Base-by-base conservation (phyloP, 1,140 invertebrate species). In the Homarus americanus region DNA sequence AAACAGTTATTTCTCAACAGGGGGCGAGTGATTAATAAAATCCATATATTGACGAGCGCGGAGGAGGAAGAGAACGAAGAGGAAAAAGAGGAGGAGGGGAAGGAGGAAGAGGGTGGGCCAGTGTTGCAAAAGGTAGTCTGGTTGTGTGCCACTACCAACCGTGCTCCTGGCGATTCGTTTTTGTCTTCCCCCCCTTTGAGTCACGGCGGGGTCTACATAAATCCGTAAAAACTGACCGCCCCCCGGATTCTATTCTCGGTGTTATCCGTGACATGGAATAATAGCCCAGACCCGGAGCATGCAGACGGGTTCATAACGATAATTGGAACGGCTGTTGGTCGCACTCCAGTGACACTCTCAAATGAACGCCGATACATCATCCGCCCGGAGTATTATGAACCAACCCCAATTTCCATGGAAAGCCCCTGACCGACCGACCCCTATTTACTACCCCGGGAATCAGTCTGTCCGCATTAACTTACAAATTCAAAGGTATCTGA, bases 1-100 rank as follows among this genome's bases (percentile, higher is more conserved):
- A 86, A 72, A 85, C 36, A 85, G 32, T 76, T 36, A 44, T 41
- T 58, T 49, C 40, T 73, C 53, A 32, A 34, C 58, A 66, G 66
- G 72, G 40, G 69, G 66, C 4, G 72, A 75, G 83, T 80, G 58
- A 87, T 80, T 87, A 82, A 88, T 80, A 72, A 66, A 88, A 88
- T 80, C 86, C 58, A 88, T 82, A 80, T 88, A 69, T 88, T 72
- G 86, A 88, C 78, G 28, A n/a, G n/a, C 20, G 41, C 15, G 4
- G 75, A 41, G 53, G 34, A 34, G 53, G 34, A 41, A 15, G 44
- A 12, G 73, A 38, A 3, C 7, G 15, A 9, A 24, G 41, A 15
- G 53, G 20, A 4, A 58, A 24, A 38, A 36, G 34, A 41, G 73
- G n/a, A 32, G 53, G 78, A 41, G 32, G 24, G 2, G 34, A 10